Evolutionary conservation across 2,113 vertebrate genomes (phyloP).

Genomic region (Stictonetta naevosa): DNA sequence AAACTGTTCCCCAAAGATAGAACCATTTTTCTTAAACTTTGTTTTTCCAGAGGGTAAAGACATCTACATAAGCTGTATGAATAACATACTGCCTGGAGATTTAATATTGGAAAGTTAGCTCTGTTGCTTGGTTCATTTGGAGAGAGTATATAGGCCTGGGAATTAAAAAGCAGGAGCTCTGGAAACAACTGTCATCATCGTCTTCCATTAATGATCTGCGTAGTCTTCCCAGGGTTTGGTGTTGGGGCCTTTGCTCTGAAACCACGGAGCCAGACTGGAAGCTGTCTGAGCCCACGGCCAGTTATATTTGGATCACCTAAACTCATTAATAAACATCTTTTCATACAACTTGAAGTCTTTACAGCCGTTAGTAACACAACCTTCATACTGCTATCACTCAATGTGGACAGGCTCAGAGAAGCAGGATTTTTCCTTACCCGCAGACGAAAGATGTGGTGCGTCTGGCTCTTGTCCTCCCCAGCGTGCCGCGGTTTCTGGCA

Average conservation of each 20-base stretch:
- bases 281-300: not conserved
- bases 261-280: not conserved
- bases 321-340: not conserved
- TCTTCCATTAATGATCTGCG: not conserved
- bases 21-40: slow-evolving; percentile 67
- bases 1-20: slow-evolving; percentile 62
- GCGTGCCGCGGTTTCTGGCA: rapidly evolving
- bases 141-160: not conserved
- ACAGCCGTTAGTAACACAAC: not conserved
- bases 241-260: not conserved
- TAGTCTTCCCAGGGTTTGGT: not conserved
- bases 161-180: slow-evolving; percentile 18
- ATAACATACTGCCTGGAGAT: slow-evolving; percentile 49
- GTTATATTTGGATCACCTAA: not conserved
- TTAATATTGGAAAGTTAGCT: slow-evolving; percentile 53
- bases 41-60: slow-evolving; percentile 65
- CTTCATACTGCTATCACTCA: not conserved
- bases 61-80: slow-evolving; percentile 61
- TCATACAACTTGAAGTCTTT: not conserved
- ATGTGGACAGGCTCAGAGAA: not conserved
- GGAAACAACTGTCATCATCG: not conserved
- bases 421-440: not conserved
- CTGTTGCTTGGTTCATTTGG: slow-evolving; percentile 26
- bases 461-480: not conserved
- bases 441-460: not conserved